Evolutionary conservation across 2,888 invertebrate species (phyloP).

Genomic region (Adineta ricciae): DNA sequence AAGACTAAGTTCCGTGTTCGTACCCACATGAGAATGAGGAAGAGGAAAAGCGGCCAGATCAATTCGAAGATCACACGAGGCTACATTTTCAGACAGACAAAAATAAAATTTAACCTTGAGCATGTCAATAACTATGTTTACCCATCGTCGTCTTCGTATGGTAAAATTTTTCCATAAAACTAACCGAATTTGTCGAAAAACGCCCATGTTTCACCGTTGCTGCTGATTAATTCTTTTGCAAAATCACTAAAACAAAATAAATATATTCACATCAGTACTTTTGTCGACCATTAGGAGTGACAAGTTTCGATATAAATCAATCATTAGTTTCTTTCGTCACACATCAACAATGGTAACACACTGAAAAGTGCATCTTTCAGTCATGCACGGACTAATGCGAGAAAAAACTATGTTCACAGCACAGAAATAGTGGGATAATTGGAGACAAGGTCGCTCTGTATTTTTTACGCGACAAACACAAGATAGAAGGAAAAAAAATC

Average conservation of each 20-base stretch:
- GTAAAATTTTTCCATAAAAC: constrained; percentile 16
- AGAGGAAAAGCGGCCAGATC: constrained; percentile 31
- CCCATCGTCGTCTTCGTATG: constrained; percentile 51
- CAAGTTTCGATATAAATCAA: background rate
- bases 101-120: constrained; percentile 38
- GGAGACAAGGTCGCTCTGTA: too few species aligned
- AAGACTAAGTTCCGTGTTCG: constrained; percentile 21
- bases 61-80: constrained; percentile 28
- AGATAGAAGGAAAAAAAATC: too few species aligned
- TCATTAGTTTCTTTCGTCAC: too few species aligned
- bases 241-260: background rate
- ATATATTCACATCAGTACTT: too few species aligned
- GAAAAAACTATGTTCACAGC: too few species aligned
- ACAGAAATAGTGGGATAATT: too few species aligned
- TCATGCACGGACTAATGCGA: too few species aligned
- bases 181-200: background rate
- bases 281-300: too few species aligned
- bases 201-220: background rate
- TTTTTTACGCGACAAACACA: too few species aligned
- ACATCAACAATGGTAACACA: background rate
- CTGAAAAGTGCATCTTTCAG: background rate
- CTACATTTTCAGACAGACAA: background rate
- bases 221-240: background rate
- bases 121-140: constrained; percentile 52
- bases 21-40: constrained; percentile 32